phyloP scores from a whole-genome alignment of 1,140 invertebrate species.

The Papilio polytes region DNA sequence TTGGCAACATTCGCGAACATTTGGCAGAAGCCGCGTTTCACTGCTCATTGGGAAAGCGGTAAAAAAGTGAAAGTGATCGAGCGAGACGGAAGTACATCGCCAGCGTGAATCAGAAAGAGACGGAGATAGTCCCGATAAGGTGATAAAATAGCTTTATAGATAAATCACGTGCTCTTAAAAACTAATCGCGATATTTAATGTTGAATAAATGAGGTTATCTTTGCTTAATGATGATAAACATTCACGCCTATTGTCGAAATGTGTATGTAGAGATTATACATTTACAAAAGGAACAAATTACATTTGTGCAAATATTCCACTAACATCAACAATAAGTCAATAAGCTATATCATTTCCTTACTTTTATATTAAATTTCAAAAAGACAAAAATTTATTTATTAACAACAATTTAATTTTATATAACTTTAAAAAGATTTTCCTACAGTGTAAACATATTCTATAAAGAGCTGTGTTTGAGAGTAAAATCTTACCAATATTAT shows the following conservation, averaged over 20 bases:
- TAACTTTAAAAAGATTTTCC: no score
- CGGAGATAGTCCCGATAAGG: slow-evolving; percentile 48
- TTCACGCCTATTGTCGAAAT: not conserved
- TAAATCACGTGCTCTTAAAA: slow-evolving; percentile 29
- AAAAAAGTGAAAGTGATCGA: slow-evolving; percentile 76
- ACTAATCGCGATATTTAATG: not conserved
- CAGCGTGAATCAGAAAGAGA: slow-evolving; percentile 50
- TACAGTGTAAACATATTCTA: no score
- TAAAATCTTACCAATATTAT: no score
- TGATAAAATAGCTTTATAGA: slow-evolving; percentile 40
- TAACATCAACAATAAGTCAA: no score
- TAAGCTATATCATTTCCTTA: no score
- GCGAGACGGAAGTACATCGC: slow-evolving; percentile 51
- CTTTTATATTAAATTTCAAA: no score
- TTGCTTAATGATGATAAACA: not conserved
- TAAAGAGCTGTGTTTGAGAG: no score
- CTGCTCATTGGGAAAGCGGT: slow-evolving; percentile 70
- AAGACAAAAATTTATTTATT: no score
- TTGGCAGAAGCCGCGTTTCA: slow-evolving; percentile 71
- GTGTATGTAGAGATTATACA: not conserved
- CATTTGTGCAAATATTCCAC: no score
- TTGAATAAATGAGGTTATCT: slow-evolving; percentile 6
- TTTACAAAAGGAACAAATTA: no score
- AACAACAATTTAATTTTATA: no score
- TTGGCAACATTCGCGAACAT: slow-evolving; percentile 62